Conservation (phyloP, 2,888 invertebrate genomes). For the Pasiphila rectangulata region DNA sequence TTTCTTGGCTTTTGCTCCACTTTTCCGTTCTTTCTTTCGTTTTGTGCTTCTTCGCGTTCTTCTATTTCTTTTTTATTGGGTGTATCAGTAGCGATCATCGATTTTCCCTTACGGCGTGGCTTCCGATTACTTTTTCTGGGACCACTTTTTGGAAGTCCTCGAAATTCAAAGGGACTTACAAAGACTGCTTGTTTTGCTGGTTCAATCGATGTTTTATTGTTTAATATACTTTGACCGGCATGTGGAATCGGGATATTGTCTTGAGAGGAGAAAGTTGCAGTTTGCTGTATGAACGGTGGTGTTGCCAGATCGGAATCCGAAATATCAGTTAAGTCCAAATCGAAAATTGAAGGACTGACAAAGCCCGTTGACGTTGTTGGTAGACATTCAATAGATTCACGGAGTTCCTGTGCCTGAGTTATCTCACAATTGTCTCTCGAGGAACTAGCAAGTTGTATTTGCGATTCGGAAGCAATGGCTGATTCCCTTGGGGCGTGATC, state of each 20-base stretch:
- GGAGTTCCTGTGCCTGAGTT: background rate
- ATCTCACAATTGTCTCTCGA: background rate
- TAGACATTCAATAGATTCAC: background rate
- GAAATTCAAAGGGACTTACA: constrained; percentile 31
- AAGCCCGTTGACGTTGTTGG: background rate
- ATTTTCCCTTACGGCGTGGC: constrained; percentile 34
- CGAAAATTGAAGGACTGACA: background rate
- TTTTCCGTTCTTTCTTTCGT: constrained; percentile 15
- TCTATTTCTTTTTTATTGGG: constrained; percentile 36
- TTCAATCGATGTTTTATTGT: constrained; percentile 10
- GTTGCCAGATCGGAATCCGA: background rate
- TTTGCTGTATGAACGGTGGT: constrained; percentile 1
- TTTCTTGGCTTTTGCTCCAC: constrained; percentile 24
- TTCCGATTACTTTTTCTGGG: constrained; percentile 30
- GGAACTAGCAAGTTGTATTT: background rate
- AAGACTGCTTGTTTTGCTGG: constrained; percentile 10
- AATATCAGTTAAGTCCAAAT: background rate
- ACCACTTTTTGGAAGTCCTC: constrained; percentile 34
- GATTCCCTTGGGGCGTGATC: constrained; percentile 9
- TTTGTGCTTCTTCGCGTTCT: constrained; percentile 14
- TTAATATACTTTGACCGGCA: background rate
- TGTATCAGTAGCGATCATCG: constrained; percentile 40
- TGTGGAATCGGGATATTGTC: constrained; percentile 1
- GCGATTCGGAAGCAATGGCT: constrained; percentile 5
- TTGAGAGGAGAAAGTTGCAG: background rate